Base-by-base conservation (phyloP, 2,797 vertebrate genomes). In the Diplodus puntazzo region DNA sequence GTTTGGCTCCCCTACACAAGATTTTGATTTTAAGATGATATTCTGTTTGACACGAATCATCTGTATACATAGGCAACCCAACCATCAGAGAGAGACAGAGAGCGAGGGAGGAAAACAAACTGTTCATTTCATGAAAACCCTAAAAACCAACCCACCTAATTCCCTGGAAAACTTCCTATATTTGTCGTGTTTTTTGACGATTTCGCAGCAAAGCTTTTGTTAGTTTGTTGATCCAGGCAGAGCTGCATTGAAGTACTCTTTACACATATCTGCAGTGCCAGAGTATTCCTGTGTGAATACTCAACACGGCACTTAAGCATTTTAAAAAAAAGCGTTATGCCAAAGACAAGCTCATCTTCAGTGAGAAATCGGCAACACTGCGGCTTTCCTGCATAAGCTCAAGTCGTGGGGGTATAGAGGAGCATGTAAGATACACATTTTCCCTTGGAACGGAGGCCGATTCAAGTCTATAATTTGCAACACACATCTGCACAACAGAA, bases 401-500 rank as follows among this genome's bases (percentile, higher is more conserved):
- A 18, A 81, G 34, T 57, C 13, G 1, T 30, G 21, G 11, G 48
- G 48, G 53, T 64, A 70, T 46, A 43, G 34, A 46, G n/a, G 14
- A 57, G 45, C 65, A 50, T 54, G 53, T 66, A 59, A 59, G 52
- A 64, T 58, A 7, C 65, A 11, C 6, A 23, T 77, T 84, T 73
- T 70, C 12, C 43, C 23, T 64, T 34, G 6, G 34, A 75, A 64
- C 48, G 58, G 59, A 25, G 46, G 63, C 61, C 21, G 73, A 55
- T 77, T 74, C 23, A 69, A 43, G 54, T 79, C 72, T 76, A 8
- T 78, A 73, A 86, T 79, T 87, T 85, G 58, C 58, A 79, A 70
- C 46, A 72, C 5, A 10, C 50, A 77, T 70, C 55, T 79, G 59
- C 57, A 80, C 67, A 48, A 18, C 68, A 49, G 46, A 67, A 46